Base-by-base conservation (phyloP, 2,888 invertebrate species). In the Crossocerus cetratus region DNA sequence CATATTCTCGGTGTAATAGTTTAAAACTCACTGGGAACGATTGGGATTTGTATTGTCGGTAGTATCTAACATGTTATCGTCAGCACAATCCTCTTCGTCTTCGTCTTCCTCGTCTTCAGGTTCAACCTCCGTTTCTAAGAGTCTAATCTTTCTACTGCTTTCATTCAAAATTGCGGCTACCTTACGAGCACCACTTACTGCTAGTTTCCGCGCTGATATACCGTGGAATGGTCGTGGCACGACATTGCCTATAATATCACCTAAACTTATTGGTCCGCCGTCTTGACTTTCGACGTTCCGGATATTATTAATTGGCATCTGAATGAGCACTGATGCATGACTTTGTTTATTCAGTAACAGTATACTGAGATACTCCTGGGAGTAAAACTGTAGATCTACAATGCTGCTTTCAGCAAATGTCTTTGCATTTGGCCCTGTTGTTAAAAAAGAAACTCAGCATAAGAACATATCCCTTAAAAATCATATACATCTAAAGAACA, bases 121-220 rank as follows among this genome's bases (percentile, higher is more conserved):
- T 86, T 98, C 98, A 0, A 95, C 95, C 91, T 98, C 98, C 94
- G 97, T 97, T 90, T 98, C 97, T 88, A 96, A 96, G 59, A 98
- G 93, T 74, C 96, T 92, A 55, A 98, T 95, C 89, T 96, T 95
- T 71, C 96, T 93, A 65, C 92, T 92, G 83, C 93, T 96, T 81
- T 96, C 95, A 16, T 96, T 95, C 53, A 98, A 91, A 58, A 98
- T 94, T 53, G 97, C 96, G 8, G 97, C 95, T 8, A 98, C 96
- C 91, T 96, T 95, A 43, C 95, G 90, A 3, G 94, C 94, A 0
- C 98, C 97, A 56, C 97, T 97, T 2, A 98, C 97, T 1, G 97
- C 95, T 84, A 98, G 93, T 74, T 92, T 91, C 69, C 93, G 93
- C 2, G 87, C 89, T 14, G 84, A 83, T 59, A 89, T 88, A 65